Conservation (phyloP, 64 coral and sea anemone genomes). For the Cladopsammia gracilis region DNA sequence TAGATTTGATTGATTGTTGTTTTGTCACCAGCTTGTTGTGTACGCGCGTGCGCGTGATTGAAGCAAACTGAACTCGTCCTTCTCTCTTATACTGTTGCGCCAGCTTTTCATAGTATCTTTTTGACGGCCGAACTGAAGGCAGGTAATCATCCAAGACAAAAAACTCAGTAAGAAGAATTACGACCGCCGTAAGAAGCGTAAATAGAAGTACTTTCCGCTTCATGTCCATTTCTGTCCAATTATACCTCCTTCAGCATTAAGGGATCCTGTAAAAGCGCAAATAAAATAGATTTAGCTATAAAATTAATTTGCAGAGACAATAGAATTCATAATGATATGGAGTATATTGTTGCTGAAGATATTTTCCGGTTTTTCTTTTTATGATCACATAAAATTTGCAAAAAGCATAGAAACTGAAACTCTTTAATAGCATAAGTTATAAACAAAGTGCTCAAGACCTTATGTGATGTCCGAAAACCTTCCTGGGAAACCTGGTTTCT, state of each 20-base stretch:
- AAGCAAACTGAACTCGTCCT: neutral
- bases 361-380: too few relatives aligned
- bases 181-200: neutral
- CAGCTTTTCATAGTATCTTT: neutral
- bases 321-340: too few relatives aligned
- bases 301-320: too few relatives aligned
- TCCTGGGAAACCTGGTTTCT: too few relatives aligned
- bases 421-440: too few relatives aligned
- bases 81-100: neutral
- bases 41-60: neutral
- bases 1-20: neutral
- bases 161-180: neutral
- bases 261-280: neutral
- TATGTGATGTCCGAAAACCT: too few relatives aligned
- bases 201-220: neutral
- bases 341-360: too few relatives aligned
- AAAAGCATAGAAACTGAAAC: too few relatives aligned
- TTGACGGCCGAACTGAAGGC: neutral
- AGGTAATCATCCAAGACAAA: neutral
- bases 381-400: too few relatives aligned
- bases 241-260: neutral
- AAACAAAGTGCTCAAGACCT: too few relatives aligned
- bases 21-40: neutral
- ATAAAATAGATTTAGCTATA: neutral
- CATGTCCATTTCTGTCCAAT: neutral